phyloP scores from a whole-genome alignment of 2,113 vertebrate species.

The Petrocephalus zakoni region DNA sequence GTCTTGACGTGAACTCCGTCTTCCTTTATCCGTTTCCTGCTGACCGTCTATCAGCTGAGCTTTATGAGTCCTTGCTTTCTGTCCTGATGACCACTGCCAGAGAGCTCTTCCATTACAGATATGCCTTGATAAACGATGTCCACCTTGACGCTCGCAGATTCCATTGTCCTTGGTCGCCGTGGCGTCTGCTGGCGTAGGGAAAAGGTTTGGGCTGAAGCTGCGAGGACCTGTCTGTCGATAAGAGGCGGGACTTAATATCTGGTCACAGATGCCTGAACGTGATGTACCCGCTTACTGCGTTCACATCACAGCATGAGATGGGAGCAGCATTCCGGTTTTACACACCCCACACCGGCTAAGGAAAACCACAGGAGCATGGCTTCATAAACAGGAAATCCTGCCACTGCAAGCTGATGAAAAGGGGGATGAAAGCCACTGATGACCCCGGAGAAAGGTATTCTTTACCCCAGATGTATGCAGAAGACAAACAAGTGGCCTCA shows the following conservation, averaged over 20 bases:
- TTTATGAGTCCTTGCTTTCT: conserved; percentile 68
- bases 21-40: conserved; percentile 34
- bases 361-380: not conserved
- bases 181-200: conserved; percentile 34
- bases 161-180: conserved; percentile 64
- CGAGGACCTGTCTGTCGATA: conserved; percentile 25
- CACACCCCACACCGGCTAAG: not conserved
- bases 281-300: conserved; percentile 18
- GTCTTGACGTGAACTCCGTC: conserved; percentile 23
- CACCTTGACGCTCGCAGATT: conserved; percentile 56
- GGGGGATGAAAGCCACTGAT: not conserved
- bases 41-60: conserved; percentile 60
- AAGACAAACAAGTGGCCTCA: not conserved
- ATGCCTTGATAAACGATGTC: conserved; percentile 61
- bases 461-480: not conserved
- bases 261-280: conserved; percentile 14
- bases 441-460: not conserved
- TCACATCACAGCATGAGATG: conserved; percentile 3
- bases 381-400: not conserved
- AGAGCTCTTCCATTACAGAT: conserved; percentile 65
- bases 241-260: conserved; percentile 18
- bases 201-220: conserved; percentile 17
- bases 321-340: not conserved
- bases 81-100: conserved; percentile 68
- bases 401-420: not conserved